These are phyloP conservation scores for Saguinus imperator DNA, from an alignment of 2,113 vertebrate species.

Conservation along the genomic window DNA sequence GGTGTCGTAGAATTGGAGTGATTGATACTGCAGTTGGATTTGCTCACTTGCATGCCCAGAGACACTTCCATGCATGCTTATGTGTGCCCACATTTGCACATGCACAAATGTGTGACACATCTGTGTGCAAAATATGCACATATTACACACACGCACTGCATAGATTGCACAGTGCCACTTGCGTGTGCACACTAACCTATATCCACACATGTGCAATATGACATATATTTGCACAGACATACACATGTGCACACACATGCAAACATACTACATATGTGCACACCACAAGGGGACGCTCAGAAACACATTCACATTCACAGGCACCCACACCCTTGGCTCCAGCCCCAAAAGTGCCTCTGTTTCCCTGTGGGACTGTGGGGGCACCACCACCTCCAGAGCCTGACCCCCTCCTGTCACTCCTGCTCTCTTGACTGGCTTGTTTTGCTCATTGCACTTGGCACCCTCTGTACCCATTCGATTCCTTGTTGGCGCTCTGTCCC, in stretches of 20 bases:
- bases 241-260: accelerated
- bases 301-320: neutral
- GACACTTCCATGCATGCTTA: accelerated
- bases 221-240: neutral
- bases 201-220: neutral
- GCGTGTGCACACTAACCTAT: too few relatives aligned
- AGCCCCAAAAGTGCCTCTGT: neutral
- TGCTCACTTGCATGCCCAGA: neutral
- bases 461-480: neutral
- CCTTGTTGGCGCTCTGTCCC: neutral
- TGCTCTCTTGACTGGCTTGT: neutral
- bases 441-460: neutral
- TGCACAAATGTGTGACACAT: neutral
- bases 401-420: neutral
- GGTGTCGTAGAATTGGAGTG: neutral
- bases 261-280: accelerated
- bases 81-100: neutral
- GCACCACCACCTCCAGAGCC: neutral
- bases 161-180: neutral
- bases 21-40: neutral
- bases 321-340: neutral
- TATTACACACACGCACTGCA: neutral
- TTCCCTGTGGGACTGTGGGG: neutral
- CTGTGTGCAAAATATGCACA: too few relatives aligned
- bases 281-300: neutral